A percentile compares a stretch with the other conserved stretches of the same genome.
Evolutionary conservation across 2,113 vertebrate species (phyloP).

Genomic region (Datnioides undecimradiatus): DNA sequence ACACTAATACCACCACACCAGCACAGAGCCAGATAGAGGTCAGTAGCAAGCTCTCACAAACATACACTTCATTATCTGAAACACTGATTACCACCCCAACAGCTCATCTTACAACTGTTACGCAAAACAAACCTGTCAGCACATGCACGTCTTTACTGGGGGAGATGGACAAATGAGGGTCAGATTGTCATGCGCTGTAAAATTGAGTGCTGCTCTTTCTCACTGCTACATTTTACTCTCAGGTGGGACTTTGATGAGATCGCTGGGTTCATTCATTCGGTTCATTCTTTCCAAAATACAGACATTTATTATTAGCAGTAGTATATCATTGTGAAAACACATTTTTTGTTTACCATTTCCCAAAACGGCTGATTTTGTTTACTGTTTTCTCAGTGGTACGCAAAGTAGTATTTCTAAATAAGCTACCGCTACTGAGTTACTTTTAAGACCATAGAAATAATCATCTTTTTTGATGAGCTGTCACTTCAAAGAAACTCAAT

Average conservation of each 20-base stretch:
- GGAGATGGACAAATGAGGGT: background rate
- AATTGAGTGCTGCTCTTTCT: slow-evolving; percentile 10
- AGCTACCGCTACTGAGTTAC: background rate
- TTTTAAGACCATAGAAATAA: background rate
- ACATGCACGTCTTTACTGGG: background rate
- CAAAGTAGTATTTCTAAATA: background rate
- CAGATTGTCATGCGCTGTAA: background rate
- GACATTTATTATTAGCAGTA: too few relatives aligned
- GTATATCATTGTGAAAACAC: background rate
- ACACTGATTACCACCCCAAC: background rate
- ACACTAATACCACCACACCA: slow-evolving; percentile 80
- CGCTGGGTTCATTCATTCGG: background rate
- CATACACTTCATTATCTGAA: slow-evolving; percentile 1
- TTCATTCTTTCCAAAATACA: background rate
- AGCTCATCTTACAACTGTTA: background rate
- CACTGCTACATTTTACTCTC: background rate
- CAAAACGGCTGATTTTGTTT: background rate
- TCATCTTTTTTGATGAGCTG: background rate
- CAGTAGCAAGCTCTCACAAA: slow-evolving; percentile 39
- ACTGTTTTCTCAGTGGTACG: background rate
- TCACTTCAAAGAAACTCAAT: background rate
- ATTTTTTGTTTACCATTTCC: background rate
- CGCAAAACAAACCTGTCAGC: background rate
- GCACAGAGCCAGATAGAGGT: slow-evolving; percentile 88
- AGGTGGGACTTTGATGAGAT: background rate